Evolutionary conservation across 2,888 invertebrate genomes (phyloP).

Genomic region (Sarcophaga variegata): DNA sequence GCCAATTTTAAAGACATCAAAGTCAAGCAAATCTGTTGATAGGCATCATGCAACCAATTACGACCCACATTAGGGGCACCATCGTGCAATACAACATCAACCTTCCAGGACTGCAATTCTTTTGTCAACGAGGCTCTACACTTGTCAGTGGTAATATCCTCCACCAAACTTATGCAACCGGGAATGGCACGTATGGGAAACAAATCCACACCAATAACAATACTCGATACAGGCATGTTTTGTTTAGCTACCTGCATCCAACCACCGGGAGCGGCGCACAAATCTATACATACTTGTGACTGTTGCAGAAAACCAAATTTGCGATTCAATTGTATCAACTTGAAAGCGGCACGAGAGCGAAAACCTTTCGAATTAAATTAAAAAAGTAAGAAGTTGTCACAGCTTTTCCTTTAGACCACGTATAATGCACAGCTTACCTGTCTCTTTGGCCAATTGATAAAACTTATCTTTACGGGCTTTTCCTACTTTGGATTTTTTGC

Average conservation of each 20-base stretch:
- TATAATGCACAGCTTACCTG: conserved; percentile 85
- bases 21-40: conserved; percentile 94
- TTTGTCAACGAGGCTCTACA: conserved; percentile 90
- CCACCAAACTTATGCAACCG: conserved; percentile 93
- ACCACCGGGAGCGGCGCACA: conserved; percentile 99
- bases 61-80: conserved; percentile 99
- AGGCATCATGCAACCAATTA: conserved; percentile 99
- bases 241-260: conserved; percentile 99
- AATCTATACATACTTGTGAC: conserved; percentile 97
- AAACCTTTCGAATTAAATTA: conserved; percentile 86
- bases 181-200: conserved; percentile 95
- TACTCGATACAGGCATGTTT: conserved; percentile 97
- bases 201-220: conserved; percentile 97
- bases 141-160: conserved; percentile 98
- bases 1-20: conserved; percentile 96
- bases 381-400: not conserved
- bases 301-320: conserved; percentile 98
- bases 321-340: conserved; percentile 97
- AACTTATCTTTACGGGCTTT: conserved; percentile 99
- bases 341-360: conserved; percentile 99
- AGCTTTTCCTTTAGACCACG: not conserved
- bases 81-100: conserved; percentile 97
- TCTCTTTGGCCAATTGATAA: conserved; percentile 99
- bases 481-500: conserved; percentile 97
- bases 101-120: conserved; percentile 97